Conservation (phyloP, 2,113 vertebrate genomes). For the Pseudorasbora parva region DNA sequence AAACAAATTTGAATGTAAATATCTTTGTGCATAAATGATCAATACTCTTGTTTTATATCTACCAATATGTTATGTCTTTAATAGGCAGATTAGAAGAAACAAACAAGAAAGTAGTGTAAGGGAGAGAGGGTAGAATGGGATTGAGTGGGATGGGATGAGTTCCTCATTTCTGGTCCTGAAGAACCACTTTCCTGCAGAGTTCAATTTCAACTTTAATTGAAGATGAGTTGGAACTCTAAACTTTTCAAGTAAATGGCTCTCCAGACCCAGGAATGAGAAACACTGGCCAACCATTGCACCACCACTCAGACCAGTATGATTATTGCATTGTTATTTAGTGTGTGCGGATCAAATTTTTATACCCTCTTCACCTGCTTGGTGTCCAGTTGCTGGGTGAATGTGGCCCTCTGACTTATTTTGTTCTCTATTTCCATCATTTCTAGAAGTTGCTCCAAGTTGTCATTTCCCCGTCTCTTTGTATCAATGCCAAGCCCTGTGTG, state of each 20-base stretch:
- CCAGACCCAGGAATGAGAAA: background rate
- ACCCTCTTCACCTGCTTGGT: conserved; percentile 65
- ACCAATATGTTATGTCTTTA: background rate
- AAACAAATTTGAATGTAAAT: background rate
- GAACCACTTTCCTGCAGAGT: background rate
- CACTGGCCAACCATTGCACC: background rate
- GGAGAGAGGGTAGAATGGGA: background rate
- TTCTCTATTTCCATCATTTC: conserved; percentile 80
- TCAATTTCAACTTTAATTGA: background rate
- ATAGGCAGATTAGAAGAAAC: background rate
- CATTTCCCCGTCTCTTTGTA: conserved; percentile 46
- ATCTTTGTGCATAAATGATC: background rate
- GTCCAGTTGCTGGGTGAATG: conserved; percentile 63
- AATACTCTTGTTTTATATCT: background rate
- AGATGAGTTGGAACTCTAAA: background rate
- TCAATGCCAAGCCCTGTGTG: conserved; percentile 31
- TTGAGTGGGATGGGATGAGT: too few relatives aligned
- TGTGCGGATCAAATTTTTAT: background rate
- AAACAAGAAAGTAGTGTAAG: background rate
- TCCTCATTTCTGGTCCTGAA: background rate
- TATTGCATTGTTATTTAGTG: background rate
- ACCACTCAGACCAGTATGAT: background rate
- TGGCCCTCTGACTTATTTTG: conserved; percentile 73
- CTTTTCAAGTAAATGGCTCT: background rate
- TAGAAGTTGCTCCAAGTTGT: conserved; percentile 77